A percentile compares a stretch with the other conserved stretches of the same genome.
These are phyloP conservation scores for Plemyria rubiginata DNA, from an alignment of 2,888 invertebrate genomes.

Conservation along the genomic window DNA sequence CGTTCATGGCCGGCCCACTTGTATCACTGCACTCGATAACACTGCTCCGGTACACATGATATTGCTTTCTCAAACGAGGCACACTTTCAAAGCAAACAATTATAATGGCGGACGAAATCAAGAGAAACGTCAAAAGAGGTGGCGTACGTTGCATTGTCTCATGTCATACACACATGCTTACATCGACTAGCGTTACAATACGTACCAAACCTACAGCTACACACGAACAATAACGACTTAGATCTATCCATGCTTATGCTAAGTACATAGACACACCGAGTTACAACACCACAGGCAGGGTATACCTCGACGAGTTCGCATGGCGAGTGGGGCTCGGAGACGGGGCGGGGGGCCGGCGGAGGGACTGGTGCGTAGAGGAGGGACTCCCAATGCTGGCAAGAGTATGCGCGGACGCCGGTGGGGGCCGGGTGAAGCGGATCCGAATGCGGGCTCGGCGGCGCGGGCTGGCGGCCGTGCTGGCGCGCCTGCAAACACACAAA, in stretches of 20 bases:
- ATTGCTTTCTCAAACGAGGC: slow-evolving; percentile 49
- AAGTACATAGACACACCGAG: slow-evolving; percentile 50
- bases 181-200: slow-evolving; percentile 55
- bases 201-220: slow-evolving; percentile 46
- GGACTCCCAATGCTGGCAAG: slow-evolving; percentile 86
- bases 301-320: slow-evolving; percentile 81
- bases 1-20: slow-evolving; percentile 83
- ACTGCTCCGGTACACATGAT: slow-evolving; percentile 70
- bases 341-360: slow-evolving; percentile 65
- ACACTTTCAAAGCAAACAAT: slow-evolving; percentile 46
- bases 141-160: slow-evolving; percentile 75
- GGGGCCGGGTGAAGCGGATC: slow-evolving; percentile 83
- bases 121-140: slow-evolving; percentile 46
- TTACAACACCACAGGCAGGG: slow-evolving; percentile 60
- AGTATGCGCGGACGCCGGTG: slow-evolving; percentile 84
- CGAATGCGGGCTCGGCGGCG: slow-evolving; percentile 82
- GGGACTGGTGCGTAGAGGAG: slow-evolving; percentile 77
- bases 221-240: slow-evolving; percentile 36
- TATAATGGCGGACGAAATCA: slow-evolving; percentile 49
- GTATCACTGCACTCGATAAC: slow-evolving; percentile 75
- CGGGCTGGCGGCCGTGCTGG: slow-evolving; percentile 84
- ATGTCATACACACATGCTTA: slow-evolving; percentile 66
- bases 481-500: slow-evolving; percentile 63
- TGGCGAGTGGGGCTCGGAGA: slow-evolving; percentile 75
- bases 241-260: slow-evolving; percentile 56